Evolutionary conservation across 1,140 invertebrate genomes (phyloP), one percentile per base, ranked within the genome.

Genomic region (Apis florea): DNA sequence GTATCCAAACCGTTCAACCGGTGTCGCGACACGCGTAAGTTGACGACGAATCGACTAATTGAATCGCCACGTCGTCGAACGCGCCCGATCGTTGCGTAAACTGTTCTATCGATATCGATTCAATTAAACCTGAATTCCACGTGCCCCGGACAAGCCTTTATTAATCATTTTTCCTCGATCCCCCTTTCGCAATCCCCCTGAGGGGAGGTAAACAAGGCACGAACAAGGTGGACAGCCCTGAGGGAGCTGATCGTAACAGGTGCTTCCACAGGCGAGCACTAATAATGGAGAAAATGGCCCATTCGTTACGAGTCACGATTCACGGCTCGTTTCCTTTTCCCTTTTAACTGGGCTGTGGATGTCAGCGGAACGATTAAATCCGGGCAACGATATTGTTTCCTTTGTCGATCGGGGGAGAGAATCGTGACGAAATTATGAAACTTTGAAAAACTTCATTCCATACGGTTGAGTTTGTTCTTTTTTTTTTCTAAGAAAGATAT

Each of bases 111-210:
- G 21, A 64, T 58, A 47, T 69, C 58, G 53, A 80, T 87, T 86
- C 72, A 81, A 87, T 87, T 84, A 79, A 74, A 69, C 17, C 51
- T 6, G 53, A 77, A 78, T 78, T 74, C 77, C 85, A 73, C 15
- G 61, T 69, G 64, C 77, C 70, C 69, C 61, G 53, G 69, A n/a
- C 59, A 47, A 84, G 66, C 24, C 69, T 78, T 40, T 86, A 86
- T 86, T 84, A 84, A 86, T 87, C 77, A 87, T 86, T 84, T 86
- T 71, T 63, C 53, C 49, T 24, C 47, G 82, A 76, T 70, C n/a
- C n/a, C 53, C 72, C 69, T 86, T 58, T 86, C 73, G 78, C 82
- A 70, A 87, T 83, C 51, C 80, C 59, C 61, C 63, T 59, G 59
- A 59, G 61, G n/a, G 26, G 61, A 61, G 63, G 84, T 53, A 76